A percentile compares a stretch with the other conserved stretches of the same genome.
These are phyloP conservation scores for Colaptes auratus DNA, from an alignment of 2,113 vertebrate species.

Conservation along the genomic window DNA sequence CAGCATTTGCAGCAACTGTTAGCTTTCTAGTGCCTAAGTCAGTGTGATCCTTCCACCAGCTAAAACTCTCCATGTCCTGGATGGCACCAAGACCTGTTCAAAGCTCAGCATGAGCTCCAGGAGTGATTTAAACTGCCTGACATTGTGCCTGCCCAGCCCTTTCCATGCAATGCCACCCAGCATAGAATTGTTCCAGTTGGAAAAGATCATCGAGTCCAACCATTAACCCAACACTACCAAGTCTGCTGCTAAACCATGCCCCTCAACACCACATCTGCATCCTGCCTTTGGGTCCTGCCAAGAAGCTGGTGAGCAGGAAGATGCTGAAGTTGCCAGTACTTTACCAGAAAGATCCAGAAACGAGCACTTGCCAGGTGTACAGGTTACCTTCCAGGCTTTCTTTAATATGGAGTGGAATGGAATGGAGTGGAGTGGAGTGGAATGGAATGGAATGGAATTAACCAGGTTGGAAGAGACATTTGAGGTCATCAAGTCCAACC, in stretches of 20 bases:
- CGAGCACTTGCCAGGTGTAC: not conserved
- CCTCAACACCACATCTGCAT: no score
- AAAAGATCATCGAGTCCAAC: no score
- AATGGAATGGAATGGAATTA: no score
- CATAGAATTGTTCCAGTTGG: no score
- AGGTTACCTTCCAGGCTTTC: not conserved
- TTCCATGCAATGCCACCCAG: no score
- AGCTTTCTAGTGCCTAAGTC: not conserved
- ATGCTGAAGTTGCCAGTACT: not conserved
- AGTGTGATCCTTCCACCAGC: not conserved
- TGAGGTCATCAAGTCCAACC: no score
- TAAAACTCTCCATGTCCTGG: not conserved
- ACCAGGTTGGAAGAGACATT: no score
- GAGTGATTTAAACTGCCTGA: not conserved
- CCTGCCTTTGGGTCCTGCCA: accelerated
- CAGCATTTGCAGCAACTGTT: not conserved
- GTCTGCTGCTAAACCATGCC: no score
- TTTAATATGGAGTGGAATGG: no score
- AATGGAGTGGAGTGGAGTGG: no score
- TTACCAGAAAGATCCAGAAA: not conserved
- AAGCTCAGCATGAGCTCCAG: accelerated
- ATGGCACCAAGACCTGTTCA: not conserved
- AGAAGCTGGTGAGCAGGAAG: not conserved
- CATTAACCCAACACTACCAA: no score
- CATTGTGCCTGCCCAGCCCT: not conserved